These are phyloP conservation scores for Tetranychus cinnabarinus DNA, from an alignment of 1,140 invertebrate genomes.

Conservation along the genomic window DNA sequence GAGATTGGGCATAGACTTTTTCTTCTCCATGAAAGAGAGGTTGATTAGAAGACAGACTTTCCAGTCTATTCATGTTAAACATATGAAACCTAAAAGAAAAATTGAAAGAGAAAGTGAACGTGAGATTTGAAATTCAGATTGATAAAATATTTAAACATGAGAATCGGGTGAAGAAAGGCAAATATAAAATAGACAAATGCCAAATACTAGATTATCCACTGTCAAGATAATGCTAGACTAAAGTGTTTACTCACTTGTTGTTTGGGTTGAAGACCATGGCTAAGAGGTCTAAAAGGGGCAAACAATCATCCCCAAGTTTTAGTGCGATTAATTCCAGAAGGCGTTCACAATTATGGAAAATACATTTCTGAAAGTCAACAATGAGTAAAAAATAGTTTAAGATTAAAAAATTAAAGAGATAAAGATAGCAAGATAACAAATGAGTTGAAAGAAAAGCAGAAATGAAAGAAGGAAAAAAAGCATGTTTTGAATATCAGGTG, in stretches of 20 bases:
- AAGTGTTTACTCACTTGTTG: conserved; percentile 40
- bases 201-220: too few relatives aligned
- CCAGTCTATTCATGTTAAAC: conserved; percentile 58
- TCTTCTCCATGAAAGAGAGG: conserved; percentile 25
- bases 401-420: not conserved
- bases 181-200: too few relatives aligned
- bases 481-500: too few relatives aligned
- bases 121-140: too few relatives aligned
- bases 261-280: conserved; percentile 78
- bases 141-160: too few relatives aligned
- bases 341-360: conserved; percentile 72
- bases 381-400: not conserved
- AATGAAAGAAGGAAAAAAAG: too few relatives aligned
- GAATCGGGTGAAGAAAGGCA: too few relatives aligned
- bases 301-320: conserved; percentile 76
- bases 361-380: conserved; percentile 35
- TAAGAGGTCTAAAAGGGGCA: conserved; percentile 68
- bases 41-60: conserved; percentile 34
- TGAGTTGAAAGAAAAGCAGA: not conserved
- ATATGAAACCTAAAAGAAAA: conserved; percentile 52
- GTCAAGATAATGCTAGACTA: too few relatives aligned
- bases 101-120: not conserved
- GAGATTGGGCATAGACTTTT: conserved; percentile 54
- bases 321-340: conserved; percentile 71
- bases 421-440: not conserved